Evolutionary conservation across 2,797 vertebrate species (phyloP).

Genomic region (Falco peregrinus): DNA sequence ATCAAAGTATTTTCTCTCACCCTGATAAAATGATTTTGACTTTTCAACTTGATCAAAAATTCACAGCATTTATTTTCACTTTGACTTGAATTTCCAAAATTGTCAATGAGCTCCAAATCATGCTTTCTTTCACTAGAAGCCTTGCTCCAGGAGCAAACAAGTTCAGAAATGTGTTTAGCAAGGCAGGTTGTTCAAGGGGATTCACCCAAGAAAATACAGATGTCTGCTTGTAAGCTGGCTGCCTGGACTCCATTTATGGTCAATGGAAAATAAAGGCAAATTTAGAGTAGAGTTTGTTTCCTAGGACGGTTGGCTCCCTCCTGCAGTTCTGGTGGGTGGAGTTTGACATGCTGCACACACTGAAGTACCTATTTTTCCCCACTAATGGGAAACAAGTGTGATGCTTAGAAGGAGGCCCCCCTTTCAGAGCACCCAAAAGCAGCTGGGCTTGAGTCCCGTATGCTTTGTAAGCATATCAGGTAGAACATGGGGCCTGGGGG

Average conservation of each 20-base stretch:
- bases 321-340: not conserved
- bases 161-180: not conserved
- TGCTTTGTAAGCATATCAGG: not conserved
- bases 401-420: not conserved
- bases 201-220: not conserved
- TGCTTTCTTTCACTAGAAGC: not conserved
- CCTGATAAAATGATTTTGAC: not conserved
- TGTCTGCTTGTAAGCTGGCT: not conserved
- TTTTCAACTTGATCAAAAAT: not conserved
- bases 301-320: not conserved
- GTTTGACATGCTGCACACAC: not conserved
- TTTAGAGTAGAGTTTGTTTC: not conserved
- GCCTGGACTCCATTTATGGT: not conserved
- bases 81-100: not conserved
- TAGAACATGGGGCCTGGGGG: not conserved
- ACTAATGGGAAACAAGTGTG: not conserved
- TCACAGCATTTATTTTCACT: not conserved
- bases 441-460: not conserved
- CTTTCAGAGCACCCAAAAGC: not conserved
- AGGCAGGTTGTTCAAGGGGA: not conserved
- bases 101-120: not conserved
- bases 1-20: not conserved
- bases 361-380: not conserved
- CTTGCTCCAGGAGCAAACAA: not conserved
- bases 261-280: not conserved